A percentile compares a stretch with the other conserved stretches of the same genome.
Evolutionary conservation across 2,113 vertebrate species (phyloP).

Genomic region (Pachycephala philippinensis): DNA sequence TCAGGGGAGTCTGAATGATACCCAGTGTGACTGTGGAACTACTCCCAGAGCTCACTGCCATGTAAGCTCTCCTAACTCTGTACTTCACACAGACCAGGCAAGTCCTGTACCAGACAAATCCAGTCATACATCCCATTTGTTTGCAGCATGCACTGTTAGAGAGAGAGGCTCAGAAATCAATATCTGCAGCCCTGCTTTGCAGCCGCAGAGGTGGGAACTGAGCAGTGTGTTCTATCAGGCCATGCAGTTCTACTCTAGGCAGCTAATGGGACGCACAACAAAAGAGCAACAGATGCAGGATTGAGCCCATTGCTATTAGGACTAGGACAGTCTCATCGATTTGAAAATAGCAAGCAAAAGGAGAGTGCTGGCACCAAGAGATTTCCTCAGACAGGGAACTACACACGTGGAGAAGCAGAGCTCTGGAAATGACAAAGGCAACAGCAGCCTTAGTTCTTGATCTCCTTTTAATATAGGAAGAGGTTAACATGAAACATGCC

Average conservation of each 20-base stretch:
- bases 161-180: constrained; percentile 1
- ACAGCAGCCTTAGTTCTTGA: neutral
- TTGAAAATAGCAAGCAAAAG: neutral
- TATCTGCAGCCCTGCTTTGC: neutral
- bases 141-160: constrained; percentile 1
- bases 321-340: neutral
- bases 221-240: neutral
- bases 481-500: neutral
- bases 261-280: constrained; percentile 8
- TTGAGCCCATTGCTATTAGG: neutral
- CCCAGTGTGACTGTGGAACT: neutral
- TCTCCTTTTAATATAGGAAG: neutral
- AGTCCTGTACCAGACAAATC: neutral
- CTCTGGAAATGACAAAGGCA: neutral
- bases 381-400: neutral
- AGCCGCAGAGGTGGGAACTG: neutral
- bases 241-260: constrained; percentile 26
- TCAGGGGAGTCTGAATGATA: neutral
- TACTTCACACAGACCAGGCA: neutral
- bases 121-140: neutral
- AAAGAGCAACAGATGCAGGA: constrained; percentile 18
- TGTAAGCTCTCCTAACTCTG: neutral
- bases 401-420: neutral
- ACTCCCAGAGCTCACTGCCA: neutral
- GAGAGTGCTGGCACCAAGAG: neutral